These are phyloP conservation scores for Calameuta idolon DNA, from an alignment of 2,888 invertebrate species.

Conservation along the genomic window DNA sequence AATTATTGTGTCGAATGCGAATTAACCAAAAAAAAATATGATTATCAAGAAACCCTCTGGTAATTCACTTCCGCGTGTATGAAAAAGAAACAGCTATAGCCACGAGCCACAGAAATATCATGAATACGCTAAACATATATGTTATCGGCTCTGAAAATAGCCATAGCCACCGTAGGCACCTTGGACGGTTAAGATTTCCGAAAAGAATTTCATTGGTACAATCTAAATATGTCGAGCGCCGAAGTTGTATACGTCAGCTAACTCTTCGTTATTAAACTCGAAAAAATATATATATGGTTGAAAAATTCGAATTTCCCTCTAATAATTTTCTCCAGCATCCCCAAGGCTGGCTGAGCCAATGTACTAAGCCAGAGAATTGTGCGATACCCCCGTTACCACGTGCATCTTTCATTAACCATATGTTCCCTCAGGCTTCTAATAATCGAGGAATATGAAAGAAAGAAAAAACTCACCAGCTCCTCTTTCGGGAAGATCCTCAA, in stretches of 20 bases:
- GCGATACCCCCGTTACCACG: constrained; percentile 1
- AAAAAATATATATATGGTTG: neutral
- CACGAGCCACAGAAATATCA: neutral
- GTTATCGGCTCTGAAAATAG: neutral
- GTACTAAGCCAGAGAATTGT: neutral
- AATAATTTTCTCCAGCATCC: neutral
- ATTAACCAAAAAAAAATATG: neutral
- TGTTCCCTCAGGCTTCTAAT: neutral
- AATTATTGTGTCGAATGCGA: neutral
- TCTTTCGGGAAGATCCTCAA: constrained; percentile 66
- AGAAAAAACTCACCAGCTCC: constrained; percentile 69
- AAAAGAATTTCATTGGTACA: neutral
- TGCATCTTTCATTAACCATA: neutral
- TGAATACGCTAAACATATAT: neutral
- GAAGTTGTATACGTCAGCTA: neutral
- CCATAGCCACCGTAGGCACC: neutral
- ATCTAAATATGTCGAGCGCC: neutral
- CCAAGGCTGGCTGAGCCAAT: neutral
- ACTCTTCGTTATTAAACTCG: neutral
- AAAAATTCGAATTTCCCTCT: neutral
- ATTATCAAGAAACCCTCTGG: neutral
- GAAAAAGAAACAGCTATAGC: neutral
- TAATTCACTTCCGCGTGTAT: neutral
- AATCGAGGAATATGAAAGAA: neutral
- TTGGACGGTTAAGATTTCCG: neutral